Evolutionary conservation across 2,888 invertebrate genomes (phyloP), one percentile per base, ranked within the genome.

Genomic region (Xylocampa areola): DNA sequence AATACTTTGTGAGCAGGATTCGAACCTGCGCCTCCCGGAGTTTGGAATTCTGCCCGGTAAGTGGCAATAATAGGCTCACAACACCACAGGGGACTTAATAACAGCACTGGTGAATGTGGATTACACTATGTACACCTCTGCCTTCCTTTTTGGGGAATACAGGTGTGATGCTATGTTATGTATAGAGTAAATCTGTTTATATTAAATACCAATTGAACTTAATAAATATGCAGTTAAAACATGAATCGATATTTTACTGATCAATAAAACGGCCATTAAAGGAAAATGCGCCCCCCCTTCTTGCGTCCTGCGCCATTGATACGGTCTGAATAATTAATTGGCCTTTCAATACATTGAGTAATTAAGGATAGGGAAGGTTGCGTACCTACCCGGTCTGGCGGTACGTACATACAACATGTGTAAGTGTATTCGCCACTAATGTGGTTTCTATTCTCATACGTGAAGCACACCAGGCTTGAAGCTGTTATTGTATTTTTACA

Each of bases 291-390:
- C 25, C 17, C n/a, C 10, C 27, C 44, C n/a, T 44, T 4, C 19
- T 49, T 43, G 21, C 21, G 23, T 16, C 29, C 29, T 49, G 14
- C n/a, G 29, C 43, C 47, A 55, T 55, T 51, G 44, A 49, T 54
- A 47, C 59, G 17, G 35, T 37, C 35, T 74, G 60, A 74, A 74
- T 70, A 63, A 61, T 66, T 51, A 61, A 69, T 63, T 36, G 30
- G 23, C 50, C 43, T 48, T 66, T 69, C 59, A 49, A 59, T 73
- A 50, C 50, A 54, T 44, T 55, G 51, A 58, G 58, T 66, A 61
- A 73, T 66, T 73, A 66, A 51, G 62, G 41, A 51, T 16, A 58
- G 44, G 50, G 21, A 59, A 54, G 63, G 68, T 48, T 57, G 48
- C 19, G 30, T 45, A 13, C 40, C 30, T 21, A 7, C 21, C 14